Percentiles rank a stretch among this genome's conserved stretches.
Evolutionary conservation across 1,140 invertebrate genomes (phyloP).

Genomic region (Philotrypesis tridentata): DNA sequence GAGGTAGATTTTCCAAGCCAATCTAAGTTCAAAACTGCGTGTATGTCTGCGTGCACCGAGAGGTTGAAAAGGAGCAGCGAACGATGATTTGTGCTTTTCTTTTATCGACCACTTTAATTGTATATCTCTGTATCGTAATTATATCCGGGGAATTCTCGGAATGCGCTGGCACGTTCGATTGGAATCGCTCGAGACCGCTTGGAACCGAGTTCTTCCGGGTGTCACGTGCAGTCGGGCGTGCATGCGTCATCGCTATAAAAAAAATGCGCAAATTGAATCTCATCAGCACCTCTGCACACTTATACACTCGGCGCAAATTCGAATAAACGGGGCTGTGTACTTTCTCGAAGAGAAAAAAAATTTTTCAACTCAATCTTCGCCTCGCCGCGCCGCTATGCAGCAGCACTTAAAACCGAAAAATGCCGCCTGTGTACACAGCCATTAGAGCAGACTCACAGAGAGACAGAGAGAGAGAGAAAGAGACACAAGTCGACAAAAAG

Average conservation of each 20-base stretch:
- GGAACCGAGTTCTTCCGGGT: constrained; percentile 18
- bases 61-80: too few relatives aligned
- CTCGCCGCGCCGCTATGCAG: neutral
- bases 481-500: neutral
- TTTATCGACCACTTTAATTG: too few relatives aligned
- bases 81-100: too few relatives aligned
- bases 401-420: neutral
- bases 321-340: too few relatives aligned
- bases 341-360: too few relatives aligned
- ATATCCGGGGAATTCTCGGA: neutral
- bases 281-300: neutral
- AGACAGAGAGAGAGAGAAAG: too few relatives aligned
- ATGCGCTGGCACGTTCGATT: neutral
- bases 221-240: neutral
- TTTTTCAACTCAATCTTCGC: neutral
- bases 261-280: neutral
- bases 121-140: neutral
- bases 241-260: constrained; percentile 19
- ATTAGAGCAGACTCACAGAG: neutral
- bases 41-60: too few relatives aligned
- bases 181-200: neutral
- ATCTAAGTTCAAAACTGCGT: too few relatives aligned
- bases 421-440: neutral
- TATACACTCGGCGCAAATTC: too few relatives aligned
- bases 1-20: constrained; percentile 73